Evolutionary conservation across 2,113 vertebrate species (phyloP).

Genomic region (Elaphurus davidianus): DNA sequence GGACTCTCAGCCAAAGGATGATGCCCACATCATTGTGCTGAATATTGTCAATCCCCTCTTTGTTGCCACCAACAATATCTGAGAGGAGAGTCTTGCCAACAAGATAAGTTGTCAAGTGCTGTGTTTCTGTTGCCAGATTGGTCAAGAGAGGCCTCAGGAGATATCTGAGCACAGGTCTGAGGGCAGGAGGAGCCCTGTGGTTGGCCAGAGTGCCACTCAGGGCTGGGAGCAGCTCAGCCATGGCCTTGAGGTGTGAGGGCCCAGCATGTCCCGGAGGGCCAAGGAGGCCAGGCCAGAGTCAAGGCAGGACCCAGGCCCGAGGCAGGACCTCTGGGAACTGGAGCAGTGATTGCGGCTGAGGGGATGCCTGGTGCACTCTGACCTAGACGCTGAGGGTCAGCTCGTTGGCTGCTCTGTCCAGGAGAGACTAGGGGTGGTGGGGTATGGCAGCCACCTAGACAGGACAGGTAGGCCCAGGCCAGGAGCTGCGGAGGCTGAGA

Average conservation of each 20-base stretch:
- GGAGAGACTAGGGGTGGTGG: background rate
- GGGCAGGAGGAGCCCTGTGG: background rate
- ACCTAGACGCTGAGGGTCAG: fast-evolving
- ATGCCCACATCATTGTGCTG: background rate
- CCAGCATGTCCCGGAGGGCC: background rate
- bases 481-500: background rate
- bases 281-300: background rate
- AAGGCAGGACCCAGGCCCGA: background rate
- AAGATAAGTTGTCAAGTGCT: background rate
- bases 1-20: background rate
- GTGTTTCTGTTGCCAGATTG: background rate
- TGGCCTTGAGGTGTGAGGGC: background rate
- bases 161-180: background rate
- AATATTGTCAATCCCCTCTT: background rate
- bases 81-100: background rate
- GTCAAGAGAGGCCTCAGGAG: background rate
- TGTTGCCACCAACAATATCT: no score
- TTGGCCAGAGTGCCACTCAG: background rate
- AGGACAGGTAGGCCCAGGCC: background rate
- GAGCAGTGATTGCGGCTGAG: no score
- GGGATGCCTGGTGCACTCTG: background rate
- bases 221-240: background rate
- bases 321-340: background rate
- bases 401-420: background rate
- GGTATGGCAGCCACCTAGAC: background rate